These are phyloP conservation scores for Xanthia icteritia DNA, from an alignment of 2,888 invertebrate genomes.

Conservation along the genomic window DNA sequence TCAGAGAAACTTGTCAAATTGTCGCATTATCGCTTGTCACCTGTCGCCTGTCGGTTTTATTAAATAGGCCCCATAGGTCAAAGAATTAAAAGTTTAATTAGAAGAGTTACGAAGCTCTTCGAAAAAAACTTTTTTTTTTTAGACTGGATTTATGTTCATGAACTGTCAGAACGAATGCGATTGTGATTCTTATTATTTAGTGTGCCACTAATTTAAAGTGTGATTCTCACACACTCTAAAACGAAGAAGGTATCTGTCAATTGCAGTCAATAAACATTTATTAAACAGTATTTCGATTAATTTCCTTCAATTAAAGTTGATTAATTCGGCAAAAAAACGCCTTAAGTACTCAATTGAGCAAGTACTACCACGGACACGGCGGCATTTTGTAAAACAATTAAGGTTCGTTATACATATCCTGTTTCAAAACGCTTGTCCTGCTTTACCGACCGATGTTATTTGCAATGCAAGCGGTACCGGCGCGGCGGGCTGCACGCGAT, in stretches of 20 bases:
- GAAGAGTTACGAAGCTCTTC: no score
- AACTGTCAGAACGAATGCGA: background rate
- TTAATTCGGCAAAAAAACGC: conserved; percentile 35
- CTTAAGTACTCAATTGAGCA: conserved; percentile 44
- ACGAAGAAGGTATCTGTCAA: conserved; percentile 14
- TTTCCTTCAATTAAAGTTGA: conserved; percentile 51
- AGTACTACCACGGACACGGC: conserved; percentile 16
- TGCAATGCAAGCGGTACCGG: conserved; percentile 50
- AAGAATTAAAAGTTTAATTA: no score
- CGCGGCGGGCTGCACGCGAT: conserved; percentile 59
- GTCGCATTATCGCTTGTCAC: no score
- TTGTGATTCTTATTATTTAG: background rate
- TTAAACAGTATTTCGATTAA: conserved; percentile 30
- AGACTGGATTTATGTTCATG: background rate
- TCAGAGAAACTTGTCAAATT: no score
- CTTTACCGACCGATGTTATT: conserved; percentile 36
- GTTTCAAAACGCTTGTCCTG: conserved; percentile 60
- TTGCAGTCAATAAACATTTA: conserved; percentile 30
- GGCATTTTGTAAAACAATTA: conserved; percentile 61
- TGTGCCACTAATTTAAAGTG: background rate
- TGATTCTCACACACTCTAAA: background rate
- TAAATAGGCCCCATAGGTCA: no score
- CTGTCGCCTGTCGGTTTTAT: background rate
- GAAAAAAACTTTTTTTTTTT: background rate
- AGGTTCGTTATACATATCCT: conserved; percentile 64